Evolutionary conservation across 2,888 invertebrate species (phyloP), one percentile per base, ranked within the genome.

Genomic region (Diarsia rubi): DNA sequence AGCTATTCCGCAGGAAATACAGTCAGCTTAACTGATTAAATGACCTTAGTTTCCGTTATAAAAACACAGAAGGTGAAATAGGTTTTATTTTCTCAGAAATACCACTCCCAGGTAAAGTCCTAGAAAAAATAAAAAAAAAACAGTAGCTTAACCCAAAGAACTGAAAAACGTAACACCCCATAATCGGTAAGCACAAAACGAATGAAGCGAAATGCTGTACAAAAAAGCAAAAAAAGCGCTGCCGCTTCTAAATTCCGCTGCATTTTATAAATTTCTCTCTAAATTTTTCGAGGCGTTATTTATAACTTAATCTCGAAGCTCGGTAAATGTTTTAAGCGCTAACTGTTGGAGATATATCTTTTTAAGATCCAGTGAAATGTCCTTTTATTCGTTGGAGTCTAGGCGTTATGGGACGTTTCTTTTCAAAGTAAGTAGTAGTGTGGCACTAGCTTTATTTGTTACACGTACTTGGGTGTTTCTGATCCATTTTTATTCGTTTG

Each of bases 221-320:
- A 57, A 64, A 37, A 24, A 42, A 68, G 44, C 5, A n/a, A 66
- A 54, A 65, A 60, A 78, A 75, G 69, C 93, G 94, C 95, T 84
- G 11, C 78, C 90, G 87, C 93, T 82, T 85, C 60, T 90, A 82
- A 87, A 88, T 90, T 89, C 81, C 52, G 62, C 89, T 81, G 81
- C 86, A 79, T 83, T 88, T 93, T 93, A 93, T 93, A 94, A 94
- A 94, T 94, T 94, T 92, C 91, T 89, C 93, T 94, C 92, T 93
- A 95, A 95, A 95, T 95, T 95, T 94, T 91, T 92, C 90, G 90
- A 89, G 91, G 90, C 92, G 93, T 95, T 94, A 95, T 96, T 96
- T 96, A 96, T 95, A 93, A 93, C 95, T 95, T 96, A 96, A 96
- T 96, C 95, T 96, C 91, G 90, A 93, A 92, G 92, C 93, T 90